Conservation (phyloP, 2,797 vertebrate genomes). For the Aplochiton taeniatus region DNA sequence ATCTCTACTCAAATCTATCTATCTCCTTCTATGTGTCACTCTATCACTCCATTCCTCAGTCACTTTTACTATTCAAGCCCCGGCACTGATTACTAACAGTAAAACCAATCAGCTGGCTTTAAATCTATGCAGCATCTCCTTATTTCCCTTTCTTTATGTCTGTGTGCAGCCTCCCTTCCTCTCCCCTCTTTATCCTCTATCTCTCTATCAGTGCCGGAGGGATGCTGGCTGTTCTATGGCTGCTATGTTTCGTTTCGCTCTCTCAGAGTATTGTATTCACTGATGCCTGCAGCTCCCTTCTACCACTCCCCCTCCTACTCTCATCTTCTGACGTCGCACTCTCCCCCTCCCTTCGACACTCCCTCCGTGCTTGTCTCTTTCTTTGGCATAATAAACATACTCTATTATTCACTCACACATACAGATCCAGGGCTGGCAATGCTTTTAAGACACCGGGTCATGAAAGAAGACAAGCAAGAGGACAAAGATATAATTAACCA, state of each 20-base stretch:
- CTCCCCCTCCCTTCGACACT: neutral
- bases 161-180: neutral
- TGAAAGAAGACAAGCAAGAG: too few relatives aligned
- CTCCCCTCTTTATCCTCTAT: conserved; percentile 3
- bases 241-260: conserved; percentile 17
- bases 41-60: conserved; percentile 34
- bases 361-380: neutral
- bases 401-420: too few relatives aligned
- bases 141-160: neutral
- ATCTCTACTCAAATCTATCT: conserved; percentile 29
- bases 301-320: conserved; percentile 1
- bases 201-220: conserved; percentile 17
- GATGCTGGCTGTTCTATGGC: conserved; percentile 34
- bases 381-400: neutral
- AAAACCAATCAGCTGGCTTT: conserved; percentile 17
- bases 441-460: too few relatives aligned
- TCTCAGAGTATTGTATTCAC: conserved; percentile 33
- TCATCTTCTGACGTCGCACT: neutral
- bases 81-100: conserved; percentile 2
- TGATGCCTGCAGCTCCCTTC: conserved; percentile 44
- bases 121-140: conserved; percentile 8
- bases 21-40: conserved; percentile 20
- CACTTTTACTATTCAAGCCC: conserved; percentile 17
- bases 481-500: too few relatives aligned
- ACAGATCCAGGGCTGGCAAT: neutral